A percentile compares a stretch with the other conserved stretches of the same genome.
phyloP scores from a whole-genome alignment of 2,797 vertebrate species.

The Schizopygopsis malacanthus region DNA sequence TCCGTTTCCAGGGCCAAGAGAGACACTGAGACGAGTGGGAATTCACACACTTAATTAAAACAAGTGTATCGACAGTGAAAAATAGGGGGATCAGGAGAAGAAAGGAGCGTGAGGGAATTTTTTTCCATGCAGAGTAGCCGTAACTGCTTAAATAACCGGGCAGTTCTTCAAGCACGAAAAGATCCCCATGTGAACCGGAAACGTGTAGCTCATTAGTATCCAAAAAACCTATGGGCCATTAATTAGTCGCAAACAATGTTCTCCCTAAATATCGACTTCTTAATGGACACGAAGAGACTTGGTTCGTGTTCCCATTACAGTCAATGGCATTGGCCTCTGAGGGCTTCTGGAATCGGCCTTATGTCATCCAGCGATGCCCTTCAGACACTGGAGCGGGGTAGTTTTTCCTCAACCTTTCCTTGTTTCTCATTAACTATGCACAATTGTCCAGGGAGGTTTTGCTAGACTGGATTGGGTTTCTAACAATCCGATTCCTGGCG shows the following conservation, averaged over 20 bases:
- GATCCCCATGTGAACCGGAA: constrained; percentile 73
- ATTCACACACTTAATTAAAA: constrained; percentile 56
- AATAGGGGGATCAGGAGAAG: constrained; percentile 21
- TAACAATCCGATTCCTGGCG: constrained; percentile 55
- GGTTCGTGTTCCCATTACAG: constrained; percentile 77
- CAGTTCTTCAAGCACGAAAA: constrained; percentile 45
- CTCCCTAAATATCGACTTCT: constrained; percentile 79
- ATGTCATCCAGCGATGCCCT: constrained; percentile 79
- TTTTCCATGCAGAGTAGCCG: not conserved
- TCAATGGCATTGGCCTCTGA: constrained; percentile 76
- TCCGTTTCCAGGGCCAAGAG: constrained; percentile 29
- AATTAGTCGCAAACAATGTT: constrained; percentile 83
- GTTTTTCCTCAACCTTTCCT: constrained; percentile 64
- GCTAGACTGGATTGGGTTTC: constrained; percentile 71
- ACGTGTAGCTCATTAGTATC: constrained; percentile 74
- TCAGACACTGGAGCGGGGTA: constrained; percentile 75
- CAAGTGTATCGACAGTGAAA: constrained; percentile 49
- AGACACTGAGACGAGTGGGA: constrained; percentile 44
- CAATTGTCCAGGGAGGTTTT: constrained; percentile 64
- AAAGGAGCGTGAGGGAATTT: constrained; percentile 2
- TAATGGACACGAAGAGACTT: constrained; percentile 81
- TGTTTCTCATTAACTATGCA: constrained; percentile 80
- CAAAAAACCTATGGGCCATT: constrained; percentile 76
- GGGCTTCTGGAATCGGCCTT: constrained; percentile 73
- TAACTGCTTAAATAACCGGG: constrained; percentile 16